These are phyloP conservation scores for Chascanopsetta lugubris DNA, from an alignment of 2,113 vertebrate genomes.

Conservation along the genomic window DNA sequence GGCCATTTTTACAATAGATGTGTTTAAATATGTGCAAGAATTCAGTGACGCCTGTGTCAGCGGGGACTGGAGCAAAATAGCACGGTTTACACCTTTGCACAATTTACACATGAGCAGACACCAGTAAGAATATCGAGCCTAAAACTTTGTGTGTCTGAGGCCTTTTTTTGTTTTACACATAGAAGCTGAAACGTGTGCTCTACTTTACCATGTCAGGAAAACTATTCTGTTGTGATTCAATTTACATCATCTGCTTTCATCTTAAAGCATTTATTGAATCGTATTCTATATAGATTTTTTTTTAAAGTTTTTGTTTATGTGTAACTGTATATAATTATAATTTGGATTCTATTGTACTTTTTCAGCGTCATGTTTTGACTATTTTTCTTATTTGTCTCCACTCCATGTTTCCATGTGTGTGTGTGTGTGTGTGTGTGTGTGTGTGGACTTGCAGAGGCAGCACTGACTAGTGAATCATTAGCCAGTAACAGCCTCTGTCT, in stretches of 20 bases:
- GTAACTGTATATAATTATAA: no score
- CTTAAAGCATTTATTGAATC: no score
- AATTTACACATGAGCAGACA: constrained; percentile 61
- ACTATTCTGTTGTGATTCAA: background rate
- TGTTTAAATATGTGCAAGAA: constrained; percentile 77
- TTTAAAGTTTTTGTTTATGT: no score
- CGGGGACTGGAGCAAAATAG: constrained; percentile 52
- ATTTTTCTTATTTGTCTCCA: background rate
- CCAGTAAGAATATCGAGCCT: constrained; percentile 14
- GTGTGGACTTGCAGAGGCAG: constrained; percentile 29
- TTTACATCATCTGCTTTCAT: no score
- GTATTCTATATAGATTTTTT: no score
- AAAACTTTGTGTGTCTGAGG: constrained; percentile 25
- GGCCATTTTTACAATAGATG: constrained; percentile 81
- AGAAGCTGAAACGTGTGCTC: background rate
- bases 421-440: background rate
- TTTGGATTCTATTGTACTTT: no score
- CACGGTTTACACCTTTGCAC: constrained; percentile 26
- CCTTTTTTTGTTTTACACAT: background rate
- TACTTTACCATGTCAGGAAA: background rate
- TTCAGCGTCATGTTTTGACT: background rate
- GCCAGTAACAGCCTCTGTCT: constrained; percentile 60
- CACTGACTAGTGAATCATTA: constrained; percentile 74
- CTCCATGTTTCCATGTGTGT: background rate
- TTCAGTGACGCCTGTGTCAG: constrained; percentile 64